Evolutionary conservation across 1,140 invertebrate species (phyloP), one percentile per base, ranked within the genome.

Genomic region (Leptopilina clavipes): DNA sequence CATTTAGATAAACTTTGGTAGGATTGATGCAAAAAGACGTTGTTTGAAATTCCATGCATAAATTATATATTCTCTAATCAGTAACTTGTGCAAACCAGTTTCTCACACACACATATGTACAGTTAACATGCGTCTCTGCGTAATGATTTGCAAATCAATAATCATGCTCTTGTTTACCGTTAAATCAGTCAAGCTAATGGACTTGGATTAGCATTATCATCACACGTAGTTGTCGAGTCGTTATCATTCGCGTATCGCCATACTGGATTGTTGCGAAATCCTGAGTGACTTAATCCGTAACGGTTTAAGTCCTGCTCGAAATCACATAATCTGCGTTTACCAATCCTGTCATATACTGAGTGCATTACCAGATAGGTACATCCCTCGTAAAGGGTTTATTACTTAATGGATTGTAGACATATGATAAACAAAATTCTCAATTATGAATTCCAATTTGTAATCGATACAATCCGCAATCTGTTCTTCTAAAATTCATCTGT

Each of bases 61-160:
- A 2, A 31, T 31, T 31, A 31, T 31, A 31, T 31, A 31, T 6
- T 73, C 71, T 75, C 72, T 82, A 84, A 84, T 84, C 82, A 83
- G 79, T 79, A 78, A 70, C 25, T 31, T 19, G 78, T 56, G 74
- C 80, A 76, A 82, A 80, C 82, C 82, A 83, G 82, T 84, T 82
- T 84, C 82, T 80, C 83, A 84, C 82, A 83, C 80, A 76, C 76
- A n/a, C n/a, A n/a, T n/a, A n/a, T n/a, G n/a, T n/a, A n/a, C n/a
- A n/a, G n/a, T 82, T 79, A 65, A 78, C 81, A 82, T 79, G 79
- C 79, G 77, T 73, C 76, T 73, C 76, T 75, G 75, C 77, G 80
- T 83, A 81, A 82, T 83, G 83, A 84, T 83, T 84, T 84, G 80
- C 83, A 83, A 82, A 81, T 82, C 83, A 78, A 83, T 84, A 84